Conservation (phyloP, 2,888 invertebrate genomes). For the Drosophila neonasuta region DNA sequence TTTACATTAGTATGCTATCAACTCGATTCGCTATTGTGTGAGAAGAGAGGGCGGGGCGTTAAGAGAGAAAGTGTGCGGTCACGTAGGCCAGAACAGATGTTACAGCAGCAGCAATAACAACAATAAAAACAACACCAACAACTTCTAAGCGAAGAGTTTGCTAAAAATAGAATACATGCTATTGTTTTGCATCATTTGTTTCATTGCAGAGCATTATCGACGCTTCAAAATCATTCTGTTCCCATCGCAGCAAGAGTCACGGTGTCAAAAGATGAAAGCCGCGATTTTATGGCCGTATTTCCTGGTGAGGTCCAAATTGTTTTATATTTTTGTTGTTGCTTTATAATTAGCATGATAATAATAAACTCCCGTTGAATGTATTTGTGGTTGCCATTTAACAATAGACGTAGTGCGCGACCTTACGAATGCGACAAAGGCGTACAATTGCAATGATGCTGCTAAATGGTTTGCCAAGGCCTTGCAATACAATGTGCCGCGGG, state of each 20-base stretch:
- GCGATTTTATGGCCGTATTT: conserved; percentile 94
- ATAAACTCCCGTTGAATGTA: conserved; percentile 26
- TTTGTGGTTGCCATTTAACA: background rate
- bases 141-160: conserved; percentile 19
- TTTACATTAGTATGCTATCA: conserved; percentile 34
- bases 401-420: conserved; percentile 90
- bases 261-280: conserved; percentile 90
- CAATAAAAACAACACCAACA: background rate
- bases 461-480: conserved; percentile 91
- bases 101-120: conserved; percentile 14
- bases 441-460: conserved; percentile 90
- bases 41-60: conserved; percentile 11
- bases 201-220: conserved; percentile 79
- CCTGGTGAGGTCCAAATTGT: conserved; percentile 82
- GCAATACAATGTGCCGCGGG: conserved; percentile 95
- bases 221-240: conserved; percentile 79
- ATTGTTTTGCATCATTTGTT: conserved; percentile 20
- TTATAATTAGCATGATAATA: conserved; percentile 66
- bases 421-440: conserved; percentile 88
- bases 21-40: background rate
- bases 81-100: conserved; percentile 65
- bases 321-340: conserved; percentile 2
- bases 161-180: conserved; percentile 12
- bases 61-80: conserved; percentile 54
- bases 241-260: conserved; percentile 85